Evolutionary conservation across 2,888 invertebrate species (phyloP), one percentile per base, ranked within the genome.

Genomic region (Rhagonycha fulva): DNA sequence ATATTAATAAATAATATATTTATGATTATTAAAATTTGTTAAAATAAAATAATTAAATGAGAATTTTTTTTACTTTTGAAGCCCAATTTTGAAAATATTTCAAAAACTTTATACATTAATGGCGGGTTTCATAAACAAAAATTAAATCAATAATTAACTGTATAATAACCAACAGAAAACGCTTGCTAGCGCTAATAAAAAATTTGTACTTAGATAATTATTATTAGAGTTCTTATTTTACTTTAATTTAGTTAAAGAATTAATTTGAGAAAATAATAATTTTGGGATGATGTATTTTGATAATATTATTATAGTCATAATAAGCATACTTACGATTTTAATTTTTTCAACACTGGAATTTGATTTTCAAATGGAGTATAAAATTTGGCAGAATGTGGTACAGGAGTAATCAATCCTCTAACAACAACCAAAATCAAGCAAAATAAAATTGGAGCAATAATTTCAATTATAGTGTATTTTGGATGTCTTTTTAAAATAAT

Each of bases 401-500:
- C 10, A 66, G 63, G 26, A 66, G 12, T 19, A n/a, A 14, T 66
- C n/a, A 66, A 24, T n/a, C 10, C 9, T 66, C 63, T 23, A 14
- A 66, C 26, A 3, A 66, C 7, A 14, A 66, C 63, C 26, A 68
- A 71, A n/a, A 94, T 85, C 0, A 91, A 82, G 79, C 91, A 89
- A 70, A 93, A 92, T 1, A 91, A 77, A 0, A 91, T 90, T 0
- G 94, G 94, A 62, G 93, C 83, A 0, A 92, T 70, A n/a, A 95
- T 85, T 85, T 95, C 94, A 61, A 92, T 84, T 0, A 89, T 68
- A 0, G 94, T 92, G 83, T 93, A 92, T 63, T 90, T 79, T 72
- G 90, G 91, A 85, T 93, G 93, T 77, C 94, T 89, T 89, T 91
- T 92, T 88, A 94, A 94, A 68, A 95, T 90, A 5, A 92, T 87